Evolutionary conservation across 1,140 invertebrate species (phyloP).

Genomic region (Liolophura sinensis): DNA sequence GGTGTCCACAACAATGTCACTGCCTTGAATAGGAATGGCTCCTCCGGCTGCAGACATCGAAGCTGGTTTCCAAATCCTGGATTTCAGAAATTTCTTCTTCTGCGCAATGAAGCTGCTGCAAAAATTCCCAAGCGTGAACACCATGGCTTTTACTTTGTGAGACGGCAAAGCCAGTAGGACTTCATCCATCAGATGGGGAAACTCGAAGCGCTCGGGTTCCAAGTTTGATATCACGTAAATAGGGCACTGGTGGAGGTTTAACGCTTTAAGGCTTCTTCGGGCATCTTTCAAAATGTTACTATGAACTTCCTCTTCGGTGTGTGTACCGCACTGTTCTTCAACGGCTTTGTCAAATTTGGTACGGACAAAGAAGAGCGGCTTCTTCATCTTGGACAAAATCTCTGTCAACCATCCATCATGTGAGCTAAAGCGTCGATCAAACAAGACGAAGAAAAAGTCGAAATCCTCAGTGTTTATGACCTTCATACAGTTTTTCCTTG

Average conservation of each 20-base stretch:
- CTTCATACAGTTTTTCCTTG: too few species aligned
- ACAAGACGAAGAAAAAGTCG: too few species aligned
- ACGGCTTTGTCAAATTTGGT: too few species aligned
- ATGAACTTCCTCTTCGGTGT: too few species aligned
- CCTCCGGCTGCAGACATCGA: slow-evolving; percentile 3
- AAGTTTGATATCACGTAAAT: slow-evolving; percentile 18
- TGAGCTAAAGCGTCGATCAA: too few species aligned
- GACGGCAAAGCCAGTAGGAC: slow-evolving; percentile 6
- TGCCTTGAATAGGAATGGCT: slow-evolving; percentile 7
- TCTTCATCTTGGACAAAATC: too few species aligned
- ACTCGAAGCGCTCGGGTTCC: slow-evolving; percentile 14
- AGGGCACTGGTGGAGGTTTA: neutral
- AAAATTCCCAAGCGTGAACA: slow-evolving; percentile 9
- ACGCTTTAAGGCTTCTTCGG: slow-evolving; percentile 9
- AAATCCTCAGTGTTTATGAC: too few species aligned
- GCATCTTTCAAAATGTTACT: too few species aligned
- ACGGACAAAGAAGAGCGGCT: too few species aligned
- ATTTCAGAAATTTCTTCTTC: slow-evolving; percentile 10
- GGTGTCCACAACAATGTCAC: slow-evolving; percentile 4
- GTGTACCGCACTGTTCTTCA: too few species aligned
- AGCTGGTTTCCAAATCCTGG: neutral
- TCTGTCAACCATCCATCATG: too few species aligned
- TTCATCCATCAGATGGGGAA: slow-evolving; percentile 7
- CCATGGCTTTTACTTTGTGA: slow-evolving; percentile 10
- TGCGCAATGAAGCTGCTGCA: slow-evolving; percentile 11